phyloP scores from a whole-genome alignment of 2,888 invertebrate genomes.

The Rosalia funebris region DNA sequence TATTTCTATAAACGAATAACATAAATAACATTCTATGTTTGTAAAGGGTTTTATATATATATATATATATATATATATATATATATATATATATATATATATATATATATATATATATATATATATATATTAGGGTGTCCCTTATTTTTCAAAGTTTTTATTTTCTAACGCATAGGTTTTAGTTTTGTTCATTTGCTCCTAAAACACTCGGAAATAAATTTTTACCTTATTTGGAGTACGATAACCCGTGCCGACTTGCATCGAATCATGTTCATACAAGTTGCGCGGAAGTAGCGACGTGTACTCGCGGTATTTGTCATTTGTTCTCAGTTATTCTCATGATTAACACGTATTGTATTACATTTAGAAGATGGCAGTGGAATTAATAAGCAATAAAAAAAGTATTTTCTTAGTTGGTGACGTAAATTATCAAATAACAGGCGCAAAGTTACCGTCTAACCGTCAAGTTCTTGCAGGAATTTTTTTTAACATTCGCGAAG shows the following conservation, averaged over 20 bases:
- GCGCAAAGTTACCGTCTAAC: not conserved
- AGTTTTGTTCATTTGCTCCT: not conserved
- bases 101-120: too few relatives aligned
- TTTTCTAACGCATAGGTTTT: not conserved
- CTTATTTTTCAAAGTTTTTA: too few relatives aligned
- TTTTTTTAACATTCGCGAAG: conserved; percentile 5
- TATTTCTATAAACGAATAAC: too few relatives aligned
- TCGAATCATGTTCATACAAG: not conserved
- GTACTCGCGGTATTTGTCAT: not conserved
- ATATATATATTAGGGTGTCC: too few relatives aligned
- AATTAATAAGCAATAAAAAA: not conserved
- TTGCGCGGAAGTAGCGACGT: not conserved
- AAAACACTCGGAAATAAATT: not conserved
- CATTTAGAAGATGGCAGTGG: not conserved
- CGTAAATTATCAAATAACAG: not conserved
- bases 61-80: too few relatives aligned
- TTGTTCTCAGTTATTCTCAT: not conserved
- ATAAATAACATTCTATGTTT: too few relatives aligned
- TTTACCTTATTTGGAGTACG: not conserved
- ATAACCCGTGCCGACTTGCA: not conserved
- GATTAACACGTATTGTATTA: not conserved
- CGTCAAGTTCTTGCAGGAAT: not conserved
- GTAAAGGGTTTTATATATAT: too few relatives aligned
- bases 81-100: too few relatives aligned
- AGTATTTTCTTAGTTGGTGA: too few relatives aligned